Percentiles rank a stretch among this genome's conserved stretches.
Evolutionary conservation across 2,797 vertebrate species (phyloP).

Genomic region (Schizothorax lantsangensis): DNA sequence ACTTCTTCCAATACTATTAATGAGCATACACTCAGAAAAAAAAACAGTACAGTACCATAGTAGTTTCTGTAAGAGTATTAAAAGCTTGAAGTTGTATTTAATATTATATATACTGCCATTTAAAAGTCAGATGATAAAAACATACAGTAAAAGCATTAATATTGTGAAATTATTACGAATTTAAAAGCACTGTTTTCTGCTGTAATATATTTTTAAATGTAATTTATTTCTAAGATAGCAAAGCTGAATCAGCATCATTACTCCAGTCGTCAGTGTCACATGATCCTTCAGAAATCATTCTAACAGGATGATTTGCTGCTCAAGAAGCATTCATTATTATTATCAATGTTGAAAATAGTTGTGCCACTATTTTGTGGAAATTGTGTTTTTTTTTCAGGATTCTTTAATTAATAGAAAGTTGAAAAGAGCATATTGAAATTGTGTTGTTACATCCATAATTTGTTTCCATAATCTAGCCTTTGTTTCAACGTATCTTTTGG

Average conservation of each 20-base stretch:
- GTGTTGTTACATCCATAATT: background rate
- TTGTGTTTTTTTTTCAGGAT: background rate
- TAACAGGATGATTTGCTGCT: no score
- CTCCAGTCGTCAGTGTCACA: no score
- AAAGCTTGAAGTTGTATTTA: background rate
- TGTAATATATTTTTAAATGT: no score
- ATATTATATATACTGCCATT: background rate
- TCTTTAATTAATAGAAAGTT: background rate
- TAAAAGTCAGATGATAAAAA: background rate
- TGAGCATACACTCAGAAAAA: slow-evolving; percentile 34
- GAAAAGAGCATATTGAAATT: background rate
- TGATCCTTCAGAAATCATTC: no score
- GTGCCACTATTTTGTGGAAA: no score
- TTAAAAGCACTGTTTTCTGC: no score
- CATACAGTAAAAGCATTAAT: background rate
- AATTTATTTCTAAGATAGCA: no score
- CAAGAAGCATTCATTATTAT: no score
- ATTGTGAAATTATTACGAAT: no score
- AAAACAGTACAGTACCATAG: background rate
- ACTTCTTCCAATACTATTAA: slow-evolving; percentile 52
- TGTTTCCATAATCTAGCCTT: background rate
- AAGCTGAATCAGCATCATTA: no score
- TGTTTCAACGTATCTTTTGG: background rate
- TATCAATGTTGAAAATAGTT: no score
- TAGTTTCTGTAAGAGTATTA: background rate